phyloP scores from a whole-genome alignment of 2,113 vertebrate species.

The Tinamus guttatus region DNA sequence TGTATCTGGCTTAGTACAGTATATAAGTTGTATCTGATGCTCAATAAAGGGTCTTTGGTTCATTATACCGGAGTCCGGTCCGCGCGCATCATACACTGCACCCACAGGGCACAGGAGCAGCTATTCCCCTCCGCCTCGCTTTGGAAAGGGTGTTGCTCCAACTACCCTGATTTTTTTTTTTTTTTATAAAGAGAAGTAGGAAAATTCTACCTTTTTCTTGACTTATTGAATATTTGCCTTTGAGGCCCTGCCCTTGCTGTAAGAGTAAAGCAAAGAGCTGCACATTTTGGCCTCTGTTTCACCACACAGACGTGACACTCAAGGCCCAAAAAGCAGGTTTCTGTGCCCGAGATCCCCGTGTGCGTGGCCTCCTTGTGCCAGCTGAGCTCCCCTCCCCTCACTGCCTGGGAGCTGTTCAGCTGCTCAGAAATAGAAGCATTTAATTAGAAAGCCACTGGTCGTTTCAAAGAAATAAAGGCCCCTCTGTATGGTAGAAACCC shows the following conservation, averaged over 20 bases:
- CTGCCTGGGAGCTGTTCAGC: not conserved
- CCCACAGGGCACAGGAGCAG: accelerated
- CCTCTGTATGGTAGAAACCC: not conserved
- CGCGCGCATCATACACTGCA: too few species aligned
- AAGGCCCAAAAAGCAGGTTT: not conserved
- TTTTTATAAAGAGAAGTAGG: slow-evolving; percentile 20
- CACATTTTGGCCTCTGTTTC: slow-evolving; percentile 11
- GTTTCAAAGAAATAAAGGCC: not conserved
- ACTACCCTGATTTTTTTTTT: not conserved
- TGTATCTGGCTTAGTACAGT: too few species aligned
- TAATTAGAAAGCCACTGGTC: not conserved
- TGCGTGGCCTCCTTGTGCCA: not conserved
- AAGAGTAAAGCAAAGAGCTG: slow-evolving; percentile 32
- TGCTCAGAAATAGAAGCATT: not conserved
- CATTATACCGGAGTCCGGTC: too few species aligned
- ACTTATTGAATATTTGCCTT: slow-evolving; percentile 68
- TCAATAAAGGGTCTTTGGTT: too few species aligned
- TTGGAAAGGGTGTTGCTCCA: not conserved
- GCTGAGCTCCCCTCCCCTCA: accelerated
- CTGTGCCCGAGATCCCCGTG: not conserved
- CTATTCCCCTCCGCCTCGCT: not conserved
- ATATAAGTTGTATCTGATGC: too few species aligned
- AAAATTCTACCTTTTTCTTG: slow-evolving; percentile 35
- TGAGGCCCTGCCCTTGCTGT: not conserved
- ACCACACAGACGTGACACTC: not conserved